A percentile compares a stretch with the other conserved stretches of the same genome.
Evolutionary conservation across 2,113 vertebrate species (phyloP).

Genomic region (Numida meleagris): DNA sequence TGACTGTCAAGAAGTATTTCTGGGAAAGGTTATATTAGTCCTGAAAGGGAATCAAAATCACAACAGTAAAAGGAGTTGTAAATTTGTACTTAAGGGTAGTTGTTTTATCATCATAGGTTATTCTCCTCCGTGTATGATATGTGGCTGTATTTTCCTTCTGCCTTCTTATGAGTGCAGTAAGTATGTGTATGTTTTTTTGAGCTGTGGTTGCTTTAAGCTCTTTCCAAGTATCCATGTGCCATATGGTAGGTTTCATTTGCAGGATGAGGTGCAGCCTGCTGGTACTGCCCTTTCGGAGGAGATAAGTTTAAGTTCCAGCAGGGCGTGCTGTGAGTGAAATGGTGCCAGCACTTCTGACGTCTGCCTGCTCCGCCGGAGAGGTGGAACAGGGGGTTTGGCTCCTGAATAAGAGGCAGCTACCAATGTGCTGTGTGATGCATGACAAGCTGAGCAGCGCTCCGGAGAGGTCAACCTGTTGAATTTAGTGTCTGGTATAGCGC

Average conservation of each 20-base stretch:
- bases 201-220: not conserved
- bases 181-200: not conserved
- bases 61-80: not conserved
- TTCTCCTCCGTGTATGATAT: constrained; percentile 5
- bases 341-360: not conserved
- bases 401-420: not conserved
- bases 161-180: not conserved
- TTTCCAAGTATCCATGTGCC: not conserved
- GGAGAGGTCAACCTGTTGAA: not conserved
- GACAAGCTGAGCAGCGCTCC: not conserved
- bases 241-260: not conserved
- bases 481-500: not conserved
- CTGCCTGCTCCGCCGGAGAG: not conserved
- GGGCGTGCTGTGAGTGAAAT: not conserved
- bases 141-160: not conserved
- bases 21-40: constrained; percentile 52
- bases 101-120: not conserved
- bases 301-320: not conserved
- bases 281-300: not conserved
- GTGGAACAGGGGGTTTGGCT: not conserved
- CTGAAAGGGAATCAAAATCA: constrained; percentile 46
- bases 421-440: not conserved
- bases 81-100: not conserved
- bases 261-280: not conserved
- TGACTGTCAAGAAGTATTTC: constrained; percentile 31